phyloP scores from a whole-genome alignment of 2,113 vertebrate species.

The Dendropsophus ebraccatus region DNA sequence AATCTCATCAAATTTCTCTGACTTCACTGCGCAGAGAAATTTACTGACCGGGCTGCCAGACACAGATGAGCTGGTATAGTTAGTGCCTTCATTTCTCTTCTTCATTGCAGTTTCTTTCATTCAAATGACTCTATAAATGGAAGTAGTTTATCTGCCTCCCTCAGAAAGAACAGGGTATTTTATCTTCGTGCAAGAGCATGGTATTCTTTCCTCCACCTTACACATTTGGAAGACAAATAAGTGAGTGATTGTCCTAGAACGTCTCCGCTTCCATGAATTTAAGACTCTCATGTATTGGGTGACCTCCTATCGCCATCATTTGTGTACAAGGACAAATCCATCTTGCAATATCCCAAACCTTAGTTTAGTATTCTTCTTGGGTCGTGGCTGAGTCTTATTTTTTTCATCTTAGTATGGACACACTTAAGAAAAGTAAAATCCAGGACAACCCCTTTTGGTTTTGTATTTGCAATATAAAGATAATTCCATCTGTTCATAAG shows the following conservation, averaged over 20 bases:
- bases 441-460: too few relatives aligned
- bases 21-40: not conserved
- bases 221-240: not conserved
- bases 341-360: too few relatives aligned
- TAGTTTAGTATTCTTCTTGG: too few relatives aligned
- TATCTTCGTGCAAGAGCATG: constrained; percentile 2
- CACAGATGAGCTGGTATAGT: constrained; percentile 26
- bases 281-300: not conserved
- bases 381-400: too few relatives aligned
- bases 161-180: constrained; percentile 24
- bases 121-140: constrained; percentile 49
- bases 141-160: constrained; percentile 20
- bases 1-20: constrained; percentile 15
- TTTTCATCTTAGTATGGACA: too few relatives aligned
- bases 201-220: not conserved
- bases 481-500: too few relatives aligned
- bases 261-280: not conserved
- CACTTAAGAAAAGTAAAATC: too few relatives aligned
- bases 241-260: not conserved
- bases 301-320: not conserved
- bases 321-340: constrained; percentile 6
- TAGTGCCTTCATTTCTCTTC: constrained; percentile 31
- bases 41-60: constrained; percentile 18
- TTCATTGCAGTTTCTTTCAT: constrained; percentile 52
- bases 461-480: too few relatives aligned